A percentile compares a stretch with the other conserved stretches of the same genome.
Evolutionary conservation across 2,797 vertebrate genomes (phyloP).

Genomic region (Cuniculus paca): DNA sequence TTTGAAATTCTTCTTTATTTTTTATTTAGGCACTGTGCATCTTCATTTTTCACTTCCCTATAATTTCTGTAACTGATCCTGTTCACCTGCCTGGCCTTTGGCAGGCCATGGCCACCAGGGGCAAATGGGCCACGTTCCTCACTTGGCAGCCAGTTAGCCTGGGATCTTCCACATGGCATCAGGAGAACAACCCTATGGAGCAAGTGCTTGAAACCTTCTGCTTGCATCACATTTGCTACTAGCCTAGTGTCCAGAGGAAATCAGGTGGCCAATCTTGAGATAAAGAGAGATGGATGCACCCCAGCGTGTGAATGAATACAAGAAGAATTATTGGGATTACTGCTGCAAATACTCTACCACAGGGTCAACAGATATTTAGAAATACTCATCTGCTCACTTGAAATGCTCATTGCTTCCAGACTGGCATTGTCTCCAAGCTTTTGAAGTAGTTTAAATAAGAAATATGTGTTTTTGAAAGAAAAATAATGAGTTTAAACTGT

Average conservation of each 20-base stretch:
- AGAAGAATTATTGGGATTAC: not conserved
- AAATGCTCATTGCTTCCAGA: not conserved
- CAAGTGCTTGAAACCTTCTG: not conserved
- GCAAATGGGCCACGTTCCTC: not conserved
- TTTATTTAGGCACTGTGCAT: not conserved
- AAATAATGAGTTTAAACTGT: not conserved
- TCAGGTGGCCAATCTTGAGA: not conserved
- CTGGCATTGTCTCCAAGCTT: not conserved
- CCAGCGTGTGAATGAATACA: not conserved
- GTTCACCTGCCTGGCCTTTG: not conserved
- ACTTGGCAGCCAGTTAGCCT: not conserved
- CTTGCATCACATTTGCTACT: not conserved
- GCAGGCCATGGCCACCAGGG: not conserved
- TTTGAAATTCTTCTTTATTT: not conserved
- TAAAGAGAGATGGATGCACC: too few relatives aligned
- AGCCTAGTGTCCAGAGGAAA: not conserved
- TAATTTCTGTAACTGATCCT: not conserved
- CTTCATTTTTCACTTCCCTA: not conserved
- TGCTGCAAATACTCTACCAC: not conserved
- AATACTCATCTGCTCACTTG: not conserved
- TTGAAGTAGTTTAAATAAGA: not conserved
- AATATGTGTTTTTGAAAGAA: not conserved
- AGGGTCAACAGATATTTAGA: not conserved
- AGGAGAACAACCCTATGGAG: not conserved
- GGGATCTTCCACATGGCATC: not conserved